These are phyloP conservation scores for Anguilla obscura DNA, from an alignment of 2,797 vertebrate species.

Conservation along the genomic window DNA sequence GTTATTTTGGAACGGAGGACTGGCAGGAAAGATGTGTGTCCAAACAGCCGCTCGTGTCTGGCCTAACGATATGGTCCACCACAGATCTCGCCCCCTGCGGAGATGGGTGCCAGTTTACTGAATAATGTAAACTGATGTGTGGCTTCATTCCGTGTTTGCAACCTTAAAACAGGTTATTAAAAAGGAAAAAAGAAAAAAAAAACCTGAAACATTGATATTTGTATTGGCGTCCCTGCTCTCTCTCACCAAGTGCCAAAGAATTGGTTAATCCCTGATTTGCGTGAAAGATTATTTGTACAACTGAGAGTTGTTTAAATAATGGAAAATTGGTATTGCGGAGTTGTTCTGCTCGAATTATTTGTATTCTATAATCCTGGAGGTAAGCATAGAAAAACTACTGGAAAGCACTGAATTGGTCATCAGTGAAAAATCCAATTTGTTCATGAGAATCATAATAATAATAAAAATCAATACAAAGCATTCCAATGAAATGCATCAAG, in stretches of 20 bases:
- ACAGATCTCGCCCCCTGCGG: neutral
- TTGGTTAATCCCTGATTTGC: constrained; percentile 42
- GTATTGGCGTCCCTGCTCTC: constrained; percentile 31
- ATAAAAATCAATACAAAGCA: constrained; percentile 63
- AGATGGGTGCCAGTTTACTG: constrained; percentile 8
- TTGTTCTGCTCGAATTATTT: constrained; percentile 42
- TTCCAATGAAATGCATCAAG: constrained; percentile 51
- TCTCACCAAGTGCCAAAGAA: constrained; percentile 36
- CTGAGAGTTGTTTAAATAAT: constrained; percentile 51
- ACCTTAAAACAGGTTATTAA: constrained; percentile 33
- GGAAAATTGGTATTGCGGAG: constrained; percentile 43
- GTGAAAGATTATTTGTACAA: constrained; percentile 46
- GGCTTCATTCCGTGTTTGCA: constrained; percentile 23
- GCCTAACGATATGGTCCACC: constrained; percentile 9
- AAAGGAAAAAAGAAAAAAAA: neutral
- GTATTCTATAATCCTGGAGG: constrained; percentile 45
- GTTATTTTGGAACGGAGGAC: neutral
- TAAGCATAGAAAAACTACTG: constrained; percentile 45
- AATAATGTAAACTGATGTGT: constrained; percentile 32
- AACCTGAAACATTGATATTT: constrained; percentile 34
- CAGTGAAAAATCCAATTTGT: constrained; percentile 57
- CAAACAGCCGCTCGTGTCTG: neutral
- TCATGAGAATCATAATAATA: constrained; percentile 45
- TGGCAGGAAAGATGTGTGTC: neutral
- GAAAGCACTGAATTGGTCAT: constrained; percentile 49